phyloP scores from a whole-genome alignment of 2,888 invertebrate species.

The Diachrysia chrysitis region DNA sequence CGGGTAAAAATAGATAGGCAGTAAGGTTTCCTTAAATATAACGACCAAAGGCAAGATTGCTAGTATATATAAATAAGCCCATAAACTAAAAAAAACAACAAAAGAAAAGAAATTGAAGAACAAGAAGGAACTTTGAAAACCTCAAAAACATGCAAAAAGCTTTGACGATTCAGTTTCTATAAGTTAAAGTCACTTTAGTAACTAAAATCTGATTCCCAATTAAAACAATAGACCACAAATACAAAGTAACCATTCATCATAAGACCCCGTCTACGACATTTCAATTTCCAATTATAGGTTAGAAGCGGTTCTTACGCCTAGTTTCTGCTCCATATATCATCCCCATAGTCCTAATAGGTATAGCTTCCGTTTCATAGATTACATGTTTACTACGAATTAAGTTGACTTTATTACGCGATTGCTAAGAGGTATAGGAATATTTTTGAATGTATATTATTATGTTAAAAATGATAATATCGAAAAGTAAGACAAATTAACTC shows the following conservation, averaged over 20 bases:
- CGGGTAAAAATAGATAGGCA: too few relatives aligned
- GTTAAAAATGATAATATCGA: too few relatives aligned
- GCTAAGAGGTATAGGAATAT: not conserved
- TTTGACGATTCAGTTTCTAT: not conserved
- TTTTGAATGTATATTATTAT: too few relatives aligned
- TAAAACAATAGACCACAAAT: conserved; percentile 36
- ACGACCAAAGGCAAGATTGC: too few relatives aligned
- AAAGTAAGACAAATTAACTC: too few relatives aligned
- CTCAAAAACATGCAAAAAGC: not conserved
- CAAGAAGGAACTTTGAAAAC: too few relatives aligned
- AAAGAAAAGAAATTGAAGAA: too few relatives aligned
- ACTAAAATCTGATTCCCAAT: not conserved
- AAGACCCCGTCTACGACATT: not conserved
- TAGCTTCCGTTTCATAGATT: not conserved
- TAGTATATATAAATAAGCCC: too few relatives aligned
- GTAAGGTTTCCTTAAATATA: too few relatives aligned
- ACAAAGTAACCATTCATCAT: conserved; percentile 14
- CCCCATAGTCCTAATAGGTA: not conserved
- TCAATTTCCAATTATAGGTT: conserved; percentile 9
- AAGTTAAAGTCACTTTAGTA: conserved; percentile 6
- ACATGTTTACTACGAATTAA: not conserved
- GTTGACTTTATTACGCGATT: not conserved
- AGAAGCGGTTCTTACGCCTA: not conserved
- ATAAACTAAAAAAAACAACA: too few relatives aligned
- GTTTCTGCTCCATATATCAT: conserved; percentile 5